Percentiles rank a stretch among this genome's conserved stretches.
Conservation (phyloP, 2,888 invertebrate species). For the Drosophila prostipennis region DNA sequence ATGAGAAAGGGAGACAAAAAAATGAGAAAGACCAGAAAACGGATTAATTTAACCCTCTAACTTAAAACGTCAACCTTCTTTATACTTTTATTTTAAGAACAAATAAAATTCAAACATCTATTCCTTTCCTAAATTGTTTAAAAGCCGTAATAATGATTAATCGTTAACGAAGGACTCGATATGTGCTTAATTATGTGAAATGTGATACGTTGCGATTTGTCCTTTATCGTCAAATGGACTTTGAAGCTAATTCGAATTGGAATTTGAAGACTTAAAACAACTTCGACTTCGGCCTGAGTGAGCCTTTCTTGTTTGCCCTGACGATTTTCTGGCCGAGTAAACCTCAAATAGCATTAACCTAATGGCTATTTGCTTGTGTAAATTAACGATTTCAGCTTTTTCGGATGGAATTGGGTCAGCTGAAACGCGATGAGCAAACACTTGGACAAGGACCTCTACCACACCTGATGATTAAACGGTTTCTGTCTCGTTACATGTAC, state of each 20-base stretch:
- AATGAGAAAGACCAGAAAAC: too few relatives aligned
- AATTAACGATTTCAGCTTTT: slow-evolving; percentile 54
- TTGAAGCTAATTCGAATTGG: slow-evolving; percentile 5
- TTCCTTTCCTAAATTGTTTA: too few relatives aligned
- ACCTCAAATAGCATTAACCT: slow-evolving; percentile 67
- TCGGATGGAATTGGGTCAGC: slow-evolving; percentile 63
- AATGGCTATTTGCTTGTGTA: slow-evolving; percentile 64
- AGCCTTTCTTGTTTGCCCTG: slow-evolving; percentile 45
- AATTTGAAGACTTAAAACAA: background rate
- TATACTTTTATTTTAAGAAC: too few relatives aligned
- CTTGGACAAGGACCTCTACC: slow-evolving; percentile 33
- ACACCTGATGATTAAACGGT: slow-evolving; percentile 39
- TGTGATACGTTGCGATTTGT: slow-evolving; percentile 4
- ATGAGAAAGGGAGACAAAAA: too few relatives aligned
- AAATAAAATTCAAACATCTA: too few relatives aligned
- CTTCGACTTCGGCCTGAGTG: slow-evolving; percentile 38
- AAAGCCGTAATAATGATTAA: too few relatives aligned
- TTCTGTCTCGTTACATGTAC: slow-evolving; percentile 5
- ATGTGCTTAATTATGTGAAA: slow-evolving; percentile 24
- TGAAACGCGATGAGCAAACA: slow-evolving; percentile 43
- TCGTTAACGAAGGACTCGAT: background rate
- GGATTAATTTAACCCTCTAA: too few relatives aligned
- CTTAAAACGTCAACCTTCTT: too few relatives aligned
- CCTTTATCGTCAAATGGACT: slow-evolving; percentile 6
- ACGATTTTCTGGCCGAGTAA: slow-evolving; percentile 60